A percentile compares a stretch with the other conserved stretches of the same genome.
phyloP scores from a whole-genome alignment of 2,888 invertebrate species.

The Cheilosia scutellata region DNA sequence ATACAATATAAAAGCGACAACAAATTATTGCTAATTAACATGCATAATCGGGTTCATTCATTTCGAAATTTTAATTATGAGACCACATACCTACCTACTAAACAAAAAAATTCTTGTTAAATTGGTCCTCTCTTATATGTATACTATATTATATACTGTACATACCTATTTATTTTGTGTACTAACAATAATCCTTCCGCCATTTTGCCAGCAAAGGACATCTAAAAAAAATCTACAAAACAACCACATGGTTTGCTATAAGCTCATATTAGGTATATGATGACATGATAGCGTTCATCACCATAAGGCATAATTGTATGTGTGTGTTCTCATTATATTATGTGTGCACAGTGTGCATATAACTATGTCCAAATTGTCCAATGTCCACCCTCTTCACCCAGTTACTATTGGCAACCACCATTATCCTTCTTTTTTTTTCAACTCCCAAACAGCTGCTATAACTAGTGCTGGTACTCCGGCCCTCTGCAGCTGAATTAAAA shows the following conservation, averaged over 20 bases:
- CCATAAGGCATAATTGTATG: not conserved
- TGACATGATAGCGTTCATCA: conserved; percentile 9
- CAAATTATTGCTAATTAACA: conserved; percentile 41
- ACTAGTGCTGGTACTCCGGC: conserved; percentile 14
- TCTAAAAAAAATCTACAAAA: not conserved
- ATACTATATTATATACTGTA: not conserved
- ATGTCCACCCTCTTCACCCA: conserved; percentile 12
- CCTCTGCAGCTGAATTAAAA: conserved; percentile 34
- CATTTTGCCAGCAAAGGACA: not conserved
- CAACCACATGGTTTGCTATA: conserved; percentile 35
- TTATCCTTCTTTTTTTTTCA: conserved; percentile 22
- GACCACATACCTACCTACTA: not conserved
- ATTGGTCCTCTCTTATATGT: conserved; percentile 24
- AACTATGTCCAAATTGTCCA: conserved; percentile 4
- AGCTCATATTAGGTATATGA: conserved; percentile 4
- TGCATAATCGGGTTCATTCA: conserved; percentile 14
- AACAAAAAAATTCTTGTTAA: conserved; percentile 31
- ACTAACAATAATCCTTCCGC: not conserved
- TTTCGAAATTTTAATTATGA: conserved; percentile 21
- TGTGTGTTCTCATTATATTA: conserved; percentile 9
- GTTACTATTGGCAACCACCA: conserved; percentile 63
- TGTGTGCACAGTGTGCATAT: conserved; percentile 10
- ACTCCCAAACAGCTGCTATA: conserved; percentile 55
- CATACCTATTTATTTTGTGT: not conserved
- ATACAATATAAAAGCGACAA: conserved; percentile 6